These are phyloP conservation scores for Hartigia nigra DNA, from an alignment of 2,888 invertebrate species.

Conservation along the genomic window DNA sequence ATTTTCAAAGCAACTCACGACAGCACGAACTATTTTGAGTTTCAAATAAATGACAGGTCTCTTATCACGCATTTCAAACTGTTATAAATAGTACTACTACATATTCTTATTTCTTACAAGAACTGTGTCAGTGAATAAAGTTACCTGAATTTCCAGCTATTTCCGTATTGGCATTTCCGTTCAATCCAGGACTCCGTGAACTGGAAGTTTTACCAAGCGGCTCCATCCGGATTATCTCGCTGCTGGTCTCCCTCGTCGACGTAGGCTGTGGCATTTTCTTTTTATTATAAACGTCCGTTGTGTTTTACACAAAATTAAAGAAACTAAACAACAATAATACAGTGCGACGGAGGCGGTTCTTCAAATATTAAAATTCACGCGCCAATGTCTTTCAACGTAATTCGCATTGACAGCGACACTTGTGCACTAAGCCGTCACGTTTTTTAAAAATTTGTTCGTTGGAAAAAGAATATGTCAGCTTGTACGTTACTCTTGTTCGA, in stretches of 20 bases:
- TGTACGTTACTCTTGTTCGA: neutral
- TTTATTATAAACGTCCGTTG: neutral
- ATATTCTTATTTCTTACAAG: neutral
- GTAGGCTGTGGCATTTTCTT: slow-evolving; percentile 41
- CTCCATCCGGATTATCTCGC: slow-evolving; percentile 62
- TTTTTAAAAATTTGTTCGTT: neutral
- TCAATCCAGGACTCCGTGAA: slow-evolving; percentile 57
- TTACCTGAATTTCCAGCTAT: slow-evolving; percentile 47
- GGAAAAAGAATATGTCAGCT: neutral
- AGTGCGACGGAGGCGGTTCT: neutral
- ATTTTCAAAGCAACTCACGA: too few relatives aligned
- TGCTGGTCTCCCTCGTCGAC: slow-evolving; percentile 49
- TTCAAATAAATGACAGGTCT: too few relatives aligned
- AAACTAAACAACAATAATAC: too few relatives aligned
- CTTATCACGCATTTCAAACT: too few relatives aligned
- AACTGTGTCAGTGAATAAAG: neutral
- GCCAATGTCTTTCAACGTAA: neutral
- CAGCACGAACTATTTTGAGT: too few relatives aligned
- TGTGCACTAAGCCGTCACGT: neutral
- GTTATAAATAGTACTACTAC: too few relatives aligned
- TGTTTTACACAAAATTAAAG: neutral
- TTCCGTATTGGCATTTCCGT: slow-evolving; percentile 60
- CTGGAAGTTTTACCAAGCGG: slow-evolving; percentile 59
- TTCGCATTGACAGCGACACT: neutral
- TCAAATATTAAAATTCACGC: neutral